Conservation (phyloP, 1,140 invertebrate genomes). For the Nephila pilipes region DNA sequence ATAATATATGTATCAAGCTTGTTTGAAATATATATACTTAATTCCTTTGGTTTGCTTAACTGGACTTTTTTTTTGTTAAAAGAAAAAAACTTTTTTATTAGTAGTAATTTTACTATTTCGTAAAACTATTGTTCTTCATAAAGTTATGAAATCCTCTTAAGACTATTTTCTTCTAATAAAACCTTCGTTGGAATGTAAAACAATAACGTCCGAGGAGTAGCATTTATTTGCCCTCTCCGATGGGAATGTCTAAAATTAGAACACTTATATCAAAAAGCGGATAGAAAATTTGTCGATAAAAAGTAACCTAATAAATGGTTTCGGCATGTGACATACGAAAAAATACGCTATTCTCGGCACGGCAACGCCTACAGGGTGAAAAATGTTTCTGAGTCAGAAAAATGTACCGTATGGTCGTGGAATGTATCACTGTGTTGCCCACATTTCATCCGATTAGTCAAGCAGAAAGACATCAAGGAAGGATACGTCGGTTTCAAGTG, state of each 20-base stretch:
- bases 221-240: constrained; percentile 23
- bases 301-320: constrained; percentile 45
- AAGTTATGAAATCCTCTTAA: background rate
- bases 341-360: constrained; percentile 39
- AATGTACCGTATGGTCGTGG: constrained; percentile 26
- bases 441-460: constrained; percentile 33
- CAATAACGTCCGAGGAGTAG: background rate
- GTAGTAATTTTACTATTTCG: background rate
- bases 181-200: background rate
- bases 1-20: no score
- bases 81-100: no score
- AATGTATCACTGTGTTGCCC: constrained; percentile 10
- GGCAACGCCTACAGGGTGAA: constrained; percentile 46
- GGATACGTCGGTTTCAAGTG: background rate
- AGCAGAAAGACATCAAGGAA: background rate
- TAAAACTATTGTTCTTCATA: background rate
- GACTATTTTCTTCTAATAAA: constrained; percentile 3
- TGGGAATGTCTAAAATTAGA: constrained; percentile 47
- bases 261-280: constrained; percentile 7
- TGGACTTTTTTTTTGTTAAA: no score
- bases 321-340: constrained; percentile 8
- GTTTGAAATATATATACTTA: no score
- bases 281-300: constrained; percentile 35
- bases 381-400: constrained; percentile 40
- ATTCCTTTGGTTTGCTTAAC: no score